A percentile compares a stretch with the other conserved stretches of the same genome.
Evolutionary conservation across 2,113 vertebrate species (phyloP).

Genomic region (Noctilio leporinus): DNA sequence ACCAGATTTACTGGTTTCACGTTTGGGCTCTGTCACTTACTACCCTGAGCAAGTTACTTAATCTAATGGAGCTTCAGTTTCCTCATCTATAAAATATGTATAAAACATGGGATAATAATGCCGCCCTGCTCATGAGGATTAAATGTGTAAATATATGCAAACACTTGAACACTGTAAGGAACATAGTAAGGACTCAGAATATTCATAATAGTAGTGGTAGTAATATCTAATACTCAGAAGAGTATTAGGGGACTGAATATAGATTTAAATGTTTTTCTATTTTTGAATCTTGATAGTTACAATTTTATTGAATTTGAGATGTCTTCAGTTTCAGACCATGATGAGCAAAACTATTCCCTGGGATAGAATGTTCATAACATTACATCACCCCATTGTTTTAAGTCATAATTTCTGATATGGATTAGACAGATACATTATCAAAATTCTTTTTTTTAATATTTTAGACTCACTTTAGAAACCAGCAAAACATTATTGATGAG

Average conservation of each 20-base stretch:
- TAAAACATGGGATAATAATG: neutral
- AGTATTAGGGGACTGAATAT: neutral
- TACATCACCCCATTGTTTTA: neutral
- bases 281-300: neutral
- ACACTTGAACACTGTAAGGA: neutral
- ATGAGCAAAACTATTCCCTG: neutral
- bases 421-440: neutral
- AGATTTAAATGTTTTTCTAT: neutral
- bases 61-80: neutral
- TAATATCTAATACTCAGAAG: neutral
- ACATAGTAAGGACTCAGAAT: neutral
- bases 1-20: conserved; percentile 5
- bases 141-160: neutral
- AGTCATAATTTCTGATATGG: neutral
- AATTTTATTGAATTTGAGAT: neutral
- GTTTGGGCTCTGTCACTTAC: neutral
- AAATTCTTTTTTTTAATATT: neutral
- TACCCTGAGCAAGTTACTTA: neutral
- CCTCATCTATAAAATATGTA: neutral
- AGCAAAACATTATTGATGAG: neutral
- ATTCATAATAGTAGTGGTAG: neutral
- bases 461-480: neutral
- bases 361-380: neutral
- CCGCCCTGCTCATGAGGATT: neutral
- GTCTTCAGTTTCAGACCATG: neutral